A percentile compares a stretch with the other conserved stretches of the same genome.
Evolutionary conservation across 1,140 invertebrate genomes (phyloP).

Genomic region (Theocolax elegans): DNA sequence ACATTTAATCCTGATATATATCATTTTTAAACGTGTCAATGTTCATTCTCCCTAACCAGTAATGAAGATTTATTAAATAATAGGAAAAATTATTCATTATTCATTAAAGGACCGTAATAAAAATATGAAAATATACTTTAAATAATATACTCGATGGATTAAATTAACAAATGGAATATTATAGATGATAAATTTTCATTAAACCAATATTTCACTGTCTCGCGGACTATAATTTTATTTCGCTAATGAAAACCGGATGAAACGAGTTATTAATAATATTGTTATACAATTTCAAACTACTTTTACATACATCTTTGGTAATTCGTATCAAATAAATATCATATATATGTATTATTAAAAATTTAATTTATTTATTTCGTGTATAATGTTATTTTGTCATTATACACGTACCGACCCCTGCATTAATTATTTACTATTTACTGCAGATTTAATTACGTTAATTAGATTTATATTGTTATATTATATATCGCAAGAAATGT

Average conservation of each 20-base stretch:
- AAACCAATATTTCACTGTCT: background rate
- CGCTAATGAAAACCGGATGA: conserved; percentile 6
- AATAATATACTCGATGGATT: background rate
- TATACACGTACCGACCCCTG: too few species aligned
- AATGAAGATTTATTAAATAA: conserved; percentile 2
- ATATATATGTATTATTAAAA: too few species aligned
- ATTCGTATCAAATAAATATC: too few species aligned
- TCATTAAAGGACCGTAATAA: background rate
- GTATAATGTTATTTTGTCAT: too few species aligned
- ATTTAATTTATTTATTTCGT: too few species aligned
- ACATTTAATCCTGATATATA: background rate
- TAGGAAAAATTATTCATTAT: background rate
- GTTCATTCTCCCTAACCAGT: background rate
- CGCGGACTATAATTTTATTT: conserved; percentile 1
- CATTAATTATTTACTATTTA: too few species aligned
- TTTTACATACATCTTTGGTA: too few species aligned
- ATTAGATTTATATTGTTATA: too few species aligned
- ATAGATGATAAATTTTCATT: conserved; percentile 14
- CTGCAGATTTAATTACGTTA: too few species aligned
- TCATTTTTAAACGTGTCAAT: background rate
- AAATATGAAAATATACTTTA: background rate
- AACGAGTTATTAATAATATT: conserved; percentile 7
- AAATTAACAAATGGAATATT: background rate
- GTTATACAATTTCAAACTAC: too few species aligned
- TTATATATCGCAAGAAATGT: too few species aligned